Percentiles rank a stretch among this genome's conserved stretches.
Conservation (phyloP, 2,888 invertebrate species). For the Pheosia tremula region DNA sequence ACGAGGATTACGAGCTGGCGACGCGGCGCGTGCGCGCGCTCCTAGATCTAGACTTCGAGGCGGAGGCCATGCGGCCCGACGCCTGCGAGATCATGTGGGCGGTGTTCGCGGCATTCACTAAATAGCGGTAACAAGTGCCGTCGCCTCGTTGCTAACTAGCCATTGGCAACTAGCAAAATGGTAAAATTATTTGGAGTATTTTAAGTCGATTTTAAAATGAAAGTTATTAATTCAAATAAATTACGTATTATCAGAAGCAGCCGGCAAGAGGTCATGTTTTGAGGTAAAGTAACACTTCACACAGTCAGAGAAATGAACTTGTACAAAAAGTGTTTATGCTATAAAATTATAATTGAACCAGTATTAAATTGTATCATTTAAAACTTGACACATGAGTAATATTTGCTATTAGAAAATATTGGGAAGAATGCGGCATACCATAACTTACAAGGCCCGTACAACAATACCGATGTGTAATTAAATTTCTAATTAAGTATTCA, state of each 20-base stretch:
- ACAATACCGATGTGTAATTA: not conserved
- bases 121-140: slow-evolving; percentile 86
- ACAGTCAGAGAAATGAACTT: slow-evolving; percentile 19
- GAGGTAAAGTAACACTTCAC: slow-evolving; percentile 4
- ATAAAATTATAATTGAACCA: slow-evolving; percentile 32
- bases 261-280: slow-evolving; percentile 8
- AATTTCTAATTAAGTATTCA: not conserved
- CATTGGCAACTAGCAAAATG: slow-evolving; percentile 41
- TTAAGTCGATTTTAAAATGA: slow-evolving; percentile 32
- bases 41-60: slow-evolving; percentile 98
- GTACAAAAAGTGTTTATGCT: slow-evolving; percentile 35
- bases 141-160: slow-evolving; percentile 18
- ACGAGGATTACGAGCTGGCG: slow-evolving; percentile 99
- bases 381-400: slow-evolving; percentile 5
- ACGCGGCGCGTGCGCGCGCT: slow-evolving; percentile 98
- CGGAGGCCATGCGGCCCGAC: slow-evolving; percentile 96
- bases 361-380: slow-evolving; percentile 44
- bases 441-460: not conserved
- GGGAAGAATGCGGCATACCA: not conserved
- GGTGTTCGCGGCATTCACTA: slow-evolving; percentile 98
- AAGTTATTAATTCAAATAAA: slow-evolving; percentile 33
- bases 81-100: slow-evolving; percentile 99
- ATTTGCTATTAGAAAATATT: not conserved
- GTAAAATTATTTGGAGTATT: slow-evolving; percentile 40
- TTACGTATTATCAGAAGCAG: slow-evolving; percentile 13